These are phyloP conservation scores for Archips crataeganus DNA, from an alignment of 2,888 invertebrate genomes.

Conservation along the genomic window DNA sequence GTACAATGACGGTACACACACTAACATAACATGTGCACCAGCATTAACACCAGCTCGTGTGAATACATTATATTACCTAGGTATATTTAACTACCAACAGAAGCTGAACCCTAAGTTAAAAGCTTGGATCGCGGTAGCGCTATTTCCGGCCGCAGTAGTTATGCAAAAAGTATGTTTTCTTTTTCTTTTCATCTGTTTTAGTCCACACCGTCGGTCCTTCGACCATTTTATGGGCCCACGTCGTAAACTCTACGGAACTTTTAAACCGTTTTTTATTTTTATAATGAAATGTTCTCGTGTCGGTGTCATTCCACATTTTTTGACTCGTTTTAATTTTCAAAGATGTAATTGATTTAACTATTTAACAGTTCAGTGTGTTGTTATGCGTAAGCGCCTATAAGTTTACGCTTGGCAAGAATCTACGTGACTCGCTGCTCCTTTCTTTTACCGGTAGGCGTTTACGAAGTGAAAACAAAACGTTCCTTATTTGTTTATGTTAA, in stretches of 20 bases:
- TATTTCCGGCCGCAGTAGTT: conserved; percentile 32
- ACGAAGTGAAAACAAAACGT: neutral
- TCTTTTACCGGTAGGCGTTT: conserved; percentile 38
- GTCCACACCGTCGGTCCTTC: conserved; percentile 6
- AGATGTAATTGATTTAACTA: neutral
- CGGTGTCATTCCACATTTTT: neutral
- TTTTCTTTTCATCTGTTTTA: conserved; percentile 23
- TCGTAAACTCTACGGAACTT: conserved; percentile 30
- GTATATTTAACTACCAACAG: neutral
- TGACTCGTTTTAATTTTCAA: neutral
- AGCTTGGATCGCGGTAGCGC: conserved; percentile 18
- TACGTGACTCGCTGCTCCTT: conserved; percentile 9
- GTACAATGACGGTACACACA: no score
- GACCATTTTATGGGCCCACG: conserved; percentile 33
- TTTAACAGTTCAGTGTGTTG: neutral
- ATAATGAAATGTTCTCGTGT: neutral
- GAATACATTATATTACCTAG: no score
- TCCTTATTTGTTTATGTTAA: neutral
- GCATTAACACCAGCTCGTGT: no score
- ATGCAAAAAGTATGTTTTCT: conserved; percentile 34
- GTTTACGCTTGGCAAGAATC: conserved; percentile 37
- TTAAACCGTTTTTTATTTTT: conserved; percentile 14
- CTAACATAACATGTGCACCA: no score
- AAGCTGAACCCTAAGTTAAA: conserved; percentile 9
- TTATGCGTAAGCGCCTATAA: conserved; percentile 39